Percentiles rank a stretch among this genome's conserved stretches.
Conservation (phyloP, 2,113 vertebrate genomes). For the Phrynosoma blainvillii region DNA sequence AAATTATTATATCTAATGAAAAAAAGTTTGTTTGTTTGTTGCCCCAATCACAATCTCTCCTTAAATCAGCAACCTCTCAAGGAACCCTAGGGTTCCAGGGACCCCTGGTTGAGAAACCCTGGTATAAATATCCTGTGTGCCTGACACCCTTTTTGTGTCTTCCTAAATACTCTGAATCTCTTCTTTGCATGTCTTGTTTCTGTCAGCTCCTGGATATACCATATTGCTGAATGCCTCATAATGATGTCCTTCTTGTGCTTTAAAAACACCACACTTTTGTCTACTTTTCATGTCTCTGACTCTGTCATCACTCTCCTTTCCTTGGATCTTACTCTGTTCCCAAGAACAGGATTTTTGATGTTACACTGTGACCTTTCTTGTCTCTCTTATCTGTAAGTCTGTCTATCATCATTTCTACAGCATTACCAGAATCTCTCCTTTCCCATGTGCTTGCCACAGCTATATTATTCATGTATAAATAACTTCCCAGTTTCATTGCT, state of each 20-base stretch:
- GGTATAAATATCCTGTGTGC: neutral
- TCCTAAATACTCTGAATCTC: conserved; percentile 28
- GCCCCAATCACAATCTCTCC: too few relatives aligned
- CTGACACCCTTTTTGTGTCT: neutral
- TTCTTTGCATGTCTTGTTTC: conserved; percentile 43
- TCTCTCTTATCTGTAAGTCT: neutral
- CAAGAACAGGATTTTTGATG: conserved; percentile 27
- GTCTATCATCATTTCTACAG: conserved; percentile 24
- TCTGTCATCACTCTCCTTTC: neutral
- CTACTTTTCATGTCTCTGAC: neutral
- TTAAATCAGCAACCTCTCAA: too few relatives aligned
- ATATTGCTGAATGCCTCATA: conserved; percentile 31
- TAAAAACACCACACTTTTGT: neutral
- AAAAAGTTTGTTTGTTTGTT: too few relatives aligned
- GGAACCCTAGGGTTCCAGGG: too few relatives aligned
- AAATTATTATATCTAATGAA: too few relatives aligned
- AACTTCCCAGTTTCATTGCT: neutral
- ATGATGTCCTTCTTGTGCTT: conserved; percentile 21
- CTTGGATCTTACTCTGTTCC: neutral
- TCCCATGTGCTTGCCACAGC: neutral
- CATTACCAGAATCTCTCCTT: neutral
- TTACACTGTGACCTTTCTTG: conserved; percentile 15
- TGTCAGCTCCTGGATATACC: conserved; percentile 27
- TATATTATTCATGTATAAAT: conserved; percentile 13
- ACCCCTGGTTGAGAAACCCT: too few relatives aligned